These are phyloP conservation scores for Pedionomus torquatus DNA, from an alignment of 2,113 vertebrate species.

Conservation along the genomic window DNA sequence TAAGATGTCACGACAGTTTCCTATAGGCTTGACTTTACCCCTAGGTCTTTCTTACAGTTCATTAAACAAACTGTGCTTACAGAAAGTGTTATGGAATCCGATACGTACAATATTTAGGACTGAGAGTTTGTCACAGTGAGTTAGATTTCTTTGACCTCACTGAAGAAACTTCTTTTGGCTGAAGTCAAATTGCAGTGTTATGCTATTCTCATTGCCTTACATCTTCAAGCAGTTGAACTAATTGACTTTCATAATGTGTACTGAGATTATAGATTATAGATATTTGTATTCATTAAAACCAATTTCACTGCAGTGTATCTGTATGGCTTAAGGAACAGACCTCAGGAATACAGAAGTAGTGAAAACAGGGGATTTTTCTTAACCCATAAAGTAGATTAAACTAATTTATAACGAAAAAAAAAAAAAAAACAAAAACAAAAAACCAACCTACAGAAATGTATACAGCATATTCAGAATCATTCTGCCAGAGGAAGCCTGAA, in stretches of 20 bases:
- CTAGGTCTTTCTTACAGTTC: background rate
- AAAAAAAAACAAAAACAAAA: background rate
- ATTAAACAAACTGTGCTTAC: background rate
- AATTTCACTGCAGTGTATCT: background rate
- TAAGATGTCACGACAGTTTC: background rate
- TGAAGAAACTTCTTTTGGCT: background rate
- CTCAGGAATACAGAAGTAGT: background rate
- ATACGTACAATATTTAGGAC: background rate
- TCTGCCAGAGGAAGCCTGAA: background rate
- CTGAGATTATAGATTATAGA: background rate
- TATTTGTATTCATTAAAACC: background rate
- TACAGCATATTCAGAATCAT: background rate
- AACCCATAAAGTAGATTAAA: background rate
- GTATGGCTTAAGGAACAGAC: background rate
- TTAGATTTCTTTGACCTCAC: background rate
- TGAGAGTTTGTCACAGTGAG: background rate
- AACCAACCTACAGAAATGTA: background rate
- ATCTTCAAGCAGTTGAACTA: background rate
- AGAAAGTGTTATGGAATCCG: background rate
- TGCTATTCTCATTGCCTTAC: accelerated
- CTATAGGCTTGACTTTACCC: background rate
- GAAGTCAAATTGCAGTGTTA: background rate
- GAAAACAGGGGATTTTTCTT: background rate
- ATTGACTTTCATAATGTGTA: background rate
- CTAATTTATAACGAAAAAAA: background rate